These are phyloP conservation scores for Lasioglossum figueresi DNA, from an alignment of 2,888 invertebrate genomes.

Conservation along the genomic window DNA sequence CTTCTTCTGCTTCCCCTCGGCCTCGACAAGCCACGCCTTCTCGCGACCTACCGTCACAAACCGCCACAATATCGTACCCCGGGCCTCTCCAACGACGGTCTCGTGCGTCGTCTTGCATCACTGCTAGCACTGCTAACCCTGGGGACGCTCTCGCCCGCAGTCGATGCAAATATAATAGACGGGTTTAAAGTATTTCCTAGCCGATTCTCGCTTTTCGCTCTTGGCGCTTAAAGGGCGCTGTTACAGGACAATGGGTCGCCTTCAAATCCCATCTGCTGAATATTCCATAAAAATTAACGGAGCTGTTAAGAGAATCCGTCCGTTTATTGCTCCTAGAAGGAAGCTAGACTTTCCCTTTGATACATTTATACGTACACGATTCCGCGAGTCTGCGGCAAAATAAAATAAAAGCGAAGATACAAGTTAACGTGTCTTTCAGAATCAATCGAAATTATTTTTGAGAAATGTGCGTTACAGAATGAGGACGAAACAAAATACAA, in stretches of 20 bases:
- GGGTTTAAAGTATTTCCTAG: slow-evolving; percentile 42
- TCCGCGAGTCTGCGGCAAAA: neutral
- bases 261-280: neutral
- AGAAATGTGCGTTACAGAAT: neutral
- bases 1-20: slow-evolving; percentile 63
- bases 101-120: slow-evolving; percentile 5
- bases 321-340: neutral
- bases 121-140: slow-evolving; percentile 48
- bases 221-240: neutral
- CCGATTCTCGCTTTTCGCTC: neutral
- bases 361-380: neutral
- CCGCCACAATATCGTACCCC: slow-evolving; percentile 58
- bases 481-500: neutral
- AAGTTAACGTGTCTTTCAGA: too few relatives aligned
- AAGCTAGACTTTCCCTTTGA: neutral
- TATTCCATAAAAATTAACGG: neutral
- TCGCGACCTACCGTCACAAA: slow-evolving; percentile 66
- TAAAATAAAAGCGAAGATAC: too few relatives aligned
- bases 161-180: slow-evolving; percentile 73
- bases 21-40: slow-evolving; percentile 72
- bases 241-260: neutral
- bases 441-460: too few relatives aligned
- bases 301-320: neutral
- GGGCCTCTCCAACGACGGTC: slow-evolving; percentile 6
- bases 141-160: slow-evolving; percentile 51